Base-by-base conservation (phyloP, 2,113 vertebrate genomes). In the Hypocryptadius cinnamomeus region DNA sequence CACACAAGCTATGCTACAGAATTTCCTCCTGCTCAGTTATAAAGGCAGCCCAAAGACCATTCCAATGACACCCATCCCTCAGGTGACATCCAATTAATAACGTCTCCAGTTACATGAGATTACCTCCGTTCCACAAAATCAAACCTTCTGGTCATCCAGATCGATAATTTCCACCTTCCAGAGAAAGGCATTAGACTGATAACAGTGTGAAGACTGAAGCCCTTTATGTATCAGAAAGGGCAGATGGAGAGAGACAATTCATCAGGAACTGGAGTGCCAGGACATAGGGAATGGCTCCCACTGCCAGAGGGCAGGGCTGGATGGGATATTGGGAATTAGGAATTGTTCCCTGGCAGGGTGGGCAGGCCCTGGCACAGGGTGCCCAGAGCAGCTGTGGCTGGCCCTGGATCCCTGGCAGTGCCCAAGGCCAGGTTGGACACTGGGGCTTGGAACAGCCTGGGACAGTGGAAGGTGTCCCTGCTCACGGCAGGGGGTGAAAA, bases 251-350 rank as follows among this genome's bases (percentile, higher is more conserved):
- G 20, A 8, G 20, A 60, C n/a, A n/a, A 10, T 60, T 60, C 28
- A 4, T 53, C 69, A 53, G 24, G 20, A 45, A 6, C 20, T 74
- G 53, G 6, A 51, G 33, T 4, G 28, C 4, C 39, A 66, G 53
- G 28, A 59, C 9, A 14, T 15, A n/a, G 27, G 13, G 24, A 47
- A 89, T 53, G 39, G 39, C 4, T 53, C 6, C 3, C 15, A 24
- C 0, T 51, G 53, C 5, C 37, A 53, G 33, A 81, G 15, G 15
- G 23, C 45, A 77, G 57, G 35, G 13, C 0, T 21, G 1, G 35
- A 1, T 33, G 12, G 8, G 45, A 59, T 39, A 1, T 8, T 51
- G 23, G 44, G 15, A 0, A 59, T 56, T 1, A 23, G 44, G 27
- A 44, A 59, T 73, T 44, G 12, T 16, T 80, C 22, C 37, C 37